Evolutionary conservation across 2,888 invertebrate genomes (phyloP).

Genomic region (Nomada fucata): DNA sequence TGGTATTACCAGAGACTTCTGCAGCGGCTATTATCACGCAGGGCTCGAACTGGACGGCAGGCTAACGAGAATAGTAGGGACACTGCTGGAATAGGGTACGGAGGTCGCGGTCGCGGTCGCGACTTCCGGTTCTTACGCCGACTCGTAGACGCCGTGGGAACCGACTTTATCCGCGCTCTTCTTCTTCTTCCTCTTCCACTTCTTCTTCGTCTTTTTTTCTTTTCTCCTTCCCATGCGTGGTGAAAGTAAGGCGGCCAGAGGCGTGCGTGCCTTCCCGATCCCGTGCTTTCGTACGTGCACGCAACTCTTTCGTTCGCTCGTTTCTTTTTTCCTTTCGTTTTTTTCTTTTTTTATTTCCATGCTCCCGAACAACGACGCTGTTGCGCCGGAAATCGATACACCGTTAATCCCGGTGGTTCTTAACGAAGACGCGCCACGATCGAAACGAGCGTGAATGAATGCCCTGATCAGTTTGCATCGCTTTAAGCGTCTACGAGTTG

Average conservation of each 20-base stretch:
- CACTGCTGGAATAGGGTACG: constrained; percentile 40
- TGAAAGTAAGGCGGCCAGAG: constrained; percentile 62
- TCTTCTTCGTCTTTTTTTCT: constrained; percentile 6
- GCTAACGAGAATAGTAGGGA: constrained; percentile 28
- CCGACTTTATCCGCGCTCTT: constrained; percentile 55
- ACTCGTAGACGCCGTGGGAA: constrained; percentile 61
- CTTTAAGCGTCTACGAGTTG: too few relatives aligned
- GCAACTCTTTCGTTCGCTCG: constrained; percentile 39
- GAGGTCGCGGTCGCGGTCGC: constrained; percentile 70
- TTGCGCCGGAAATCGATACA: constrained; percentile 40
- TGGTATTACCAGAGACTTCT: constrained; percentile 28
- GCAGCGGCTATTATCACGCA: constrained; percentile 33
- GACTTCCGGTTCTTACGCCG: constrained; percentile 62
- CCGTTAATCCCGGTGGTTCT: constrained; percentile 21
- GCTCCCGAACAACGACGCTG: background rate
- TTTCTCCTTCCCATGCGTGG: constrained; percentile 16
- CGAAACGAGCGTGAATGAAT: background rate
- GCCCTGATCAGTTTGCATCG: background rate
- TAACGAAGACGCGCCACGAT: background rate
- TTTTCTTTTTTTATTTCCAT: background rate
- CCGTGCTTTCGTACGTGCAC: constrained; percentile 38
- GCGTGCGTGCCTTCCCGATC: constrained; percentile 34
- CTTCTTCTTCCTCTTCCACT: constrained; percentile 1
- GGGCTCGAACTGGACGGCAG: constrained; percentile 17
- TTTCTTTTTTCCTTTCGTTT: background rate